A percentile compares a stretch with the other conserved stretches of the same genome.
Conservation (phyloP, 2,113 vertebrate species). For the Passer montanus region DNA sequence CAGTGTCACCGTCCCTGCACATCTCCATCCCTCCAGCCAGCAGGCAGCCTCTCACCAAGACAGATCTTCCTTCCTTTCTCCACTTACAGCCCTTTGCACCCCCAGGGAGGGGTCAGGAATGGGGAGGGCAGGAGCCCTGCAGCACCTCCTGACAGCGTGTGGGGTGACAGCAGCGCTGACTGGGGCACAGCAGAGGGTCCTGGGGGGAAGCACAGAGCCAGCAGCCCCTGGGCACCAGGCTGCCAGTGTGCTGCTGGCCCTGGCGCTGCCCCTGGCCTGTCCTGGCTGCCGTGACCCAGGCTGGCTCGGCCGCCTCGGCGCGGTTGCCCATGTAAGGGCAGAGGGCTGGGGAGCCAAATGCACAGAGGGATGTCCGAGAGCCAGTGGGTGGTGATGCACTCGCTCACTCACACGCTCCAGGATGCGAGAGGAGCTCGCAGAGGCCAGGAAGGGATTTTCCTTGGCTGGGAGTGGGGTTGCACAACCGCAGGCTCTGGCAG, state of each 20-base stretch:
- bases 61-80: background rate
- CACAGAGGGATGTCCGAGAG: background rate
- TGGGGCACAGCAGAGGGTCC: accelerated
- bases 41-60: background rate
- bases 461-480: constrained; percentile 16
- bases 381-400: background rate
- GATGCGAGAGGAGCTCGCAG: background rate
- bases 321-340: constrained; percentile 47
- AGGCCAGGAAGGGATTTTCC: constrained; percentile 60
- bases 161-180: accelerated
- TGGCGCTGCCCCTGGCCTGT: background rate
- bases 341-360: constrained; percentile 24
- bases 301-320: background rate
- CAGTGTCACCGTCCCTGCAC: accelerated
- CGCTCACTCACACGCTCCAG: constrained; percentile 18
- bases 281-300: background rate
- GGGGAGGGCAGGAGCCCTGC: background rate
- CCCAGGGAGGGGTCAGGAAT: accelerated
- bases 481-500: constrained; percentile 6
- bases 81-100: background rate
- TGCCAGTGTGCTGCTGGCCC: background rate
- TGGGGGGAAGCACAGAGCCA: background rate
- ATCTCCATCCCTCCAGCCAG: background rate
- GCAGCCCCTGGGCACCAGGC: background rate
- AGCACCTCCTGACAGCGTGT: accelerated